Evolutionary conservation across 2,888 invertebrate genomes (phyloP).

Genomic region (Mythimna albipuncta): DNA sequence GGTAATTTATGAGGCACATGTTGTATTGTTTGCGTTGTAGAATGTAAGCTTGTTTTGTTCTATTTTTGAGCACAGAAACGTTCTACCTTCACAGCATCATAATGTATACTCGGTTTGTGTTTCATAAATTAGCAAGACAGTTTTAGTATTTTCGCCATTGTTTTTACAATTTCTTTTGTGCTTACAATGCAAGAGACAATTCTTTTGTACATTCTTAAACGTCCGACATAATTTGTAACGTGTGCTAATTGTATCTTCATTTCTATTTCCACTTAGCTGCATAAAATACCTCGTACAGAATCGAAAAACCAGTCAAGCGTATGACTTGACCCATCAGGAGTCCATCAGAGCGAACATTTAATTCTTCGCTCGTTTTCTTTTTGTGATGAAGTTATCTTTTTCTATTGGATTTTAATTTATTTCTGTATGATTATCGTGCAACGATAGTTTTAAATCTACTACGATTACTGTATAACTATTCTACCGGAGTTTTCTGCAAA

Average conservation of each 20-base stretch:
- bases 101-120: slow-evolving; percentile 19
- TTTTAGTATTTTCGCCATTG: slow-evolving; percentile 9
- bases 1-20: slow-evolving; percentile 41
- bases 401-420: slow-evolving; percentile 49
- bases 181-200: not conserved
- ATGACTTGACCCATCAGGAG: slow-evolving; percentile 67
- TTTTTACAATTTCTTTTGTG: slow-evolving; percentile 7
- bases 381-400: slow-evolving; percentile 46
- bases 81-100: slow-evolving; percentile 13
- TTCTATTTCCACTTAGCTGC: slow-evolving; percentile 59
- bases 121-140: slow-evolving; percentile 34
- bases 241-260: slow-evolving; percentile 19
- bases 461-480: not conserved
- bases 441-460: not conserved
- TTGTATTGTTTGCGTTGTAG: slow-evolving; percentile 27
- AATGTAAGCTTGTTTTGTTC: slow-evolving; percentile 56
- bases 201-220: not conserved
- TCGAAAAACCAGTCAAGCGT: slow-evolving; percentile 73
- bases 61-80: slow-evolving; percentile 46
- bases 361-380: slow-evolving; percentile 69
- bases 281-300: slow-evolving; percentile 67
- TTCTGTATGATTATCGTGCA: slow-evolving; percentile 25
- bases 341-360: slow-evolving; percentile 71
- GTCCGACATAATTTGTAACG: not conserved
- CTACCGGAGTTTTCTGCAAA: not conserved